Evolutionary conservation across 2,797 vertebrate genomes (phyloP), one percentile per base, ranked within the genome.

Genomic region (Dendrocincla tyrannina): DNA sequence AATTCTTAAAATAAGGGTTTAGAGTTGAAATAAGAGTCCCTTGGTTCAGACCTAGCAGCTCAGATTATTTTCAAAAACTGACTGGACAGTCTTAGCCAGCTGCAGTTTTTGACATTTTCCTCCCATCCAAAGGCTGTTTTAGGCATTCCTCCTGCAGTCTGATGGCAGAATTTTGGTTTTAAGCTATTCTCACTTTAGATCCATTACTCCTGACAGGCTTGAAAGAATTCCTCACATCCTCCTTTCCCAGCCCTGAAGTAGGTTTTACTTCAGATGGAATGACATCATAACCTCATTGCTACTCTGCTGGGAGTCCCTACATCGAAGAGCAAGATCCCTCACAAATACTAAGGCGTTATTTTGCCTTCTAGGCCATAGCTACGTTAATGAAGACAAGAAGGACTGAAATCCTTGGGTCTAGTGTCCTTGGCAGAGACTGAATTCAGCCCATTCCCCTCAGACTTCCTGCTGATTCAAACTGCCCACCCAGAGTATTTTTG

Each of bases 1-100:
- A 93, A 72, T 93, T 77, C 82, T 89, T 77, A 91, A 93, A 94
- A 73, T 94, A 93, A 92, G 37, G 70, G 32, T 89, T 92, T 79
- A 17, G 28, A 77, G n/a, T 32, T 42, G 37, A 35, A 83, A 46
- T 17, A 72, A 83, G 37, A 70, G 46, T 83, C 23, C 69, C 28
- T 78, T 46, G 8, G n/a, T 91, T 84, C 49, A 86, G 58, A 62
- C 7, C 44, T 5, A 86, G 24, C 4, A 52, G 58, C 19, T 75
- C 17, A 9, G 20, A 70, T 44, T 64, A 46, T 47, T 60, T 83
- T 75, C 16, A 64, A 55, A 87, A 89, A 63, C 2, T 28, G 59
- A 39, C 16, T 16, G 16, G 41, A 39, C 4, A 4, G 28, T 23
- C 55, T 87, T 53, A 69, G 11, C 22, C 49, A 85, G 62, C 25